Conservation (phyloP, 2,113 vertebrate species). For the Fregetta grallaria region DNA sequence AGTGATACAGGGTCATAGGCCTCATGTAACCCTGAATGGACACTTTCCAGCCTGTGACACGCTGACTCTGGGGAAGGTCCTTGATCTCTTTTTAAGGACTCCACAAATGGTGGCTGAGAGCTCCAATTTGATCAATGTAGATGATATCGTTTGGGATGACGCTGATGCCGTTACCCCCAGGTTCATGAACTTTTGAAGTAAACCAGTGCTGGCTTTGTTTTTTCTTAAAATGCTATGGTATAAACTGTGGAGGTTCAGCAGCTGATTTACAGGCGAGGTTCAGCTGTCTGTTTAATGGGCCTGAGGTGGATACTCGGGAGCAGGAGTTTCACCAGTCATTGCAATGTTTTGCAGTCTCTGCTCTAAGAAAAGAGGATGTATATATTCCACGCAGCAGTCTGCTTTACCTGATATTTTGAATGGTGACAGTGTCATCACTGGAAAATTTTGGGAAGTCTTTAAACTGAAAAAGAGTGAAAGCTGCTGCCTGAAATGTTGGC, state of each 20-base stretch:
- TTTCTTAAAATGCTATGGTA: not conserved
- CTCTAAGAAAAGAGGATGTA: not conserved
- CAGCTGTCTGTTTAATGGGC: not conserved
- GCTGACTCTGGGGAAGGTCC: not conserved
- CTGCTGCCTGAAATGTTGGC: not conserved
- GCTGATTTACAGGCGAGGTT: not conserved
- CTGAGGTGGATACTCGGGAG: not conserved
- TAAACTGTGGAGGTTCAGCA: slow-evolving; percentile 13
- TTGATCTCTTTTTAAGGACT: not conserved
- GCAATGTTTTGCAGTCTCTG: not conserved
- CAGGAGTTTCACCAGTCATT: not conserved
- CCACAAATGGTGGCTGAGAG: not conserved
- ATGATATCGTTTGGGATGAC: not conserved
- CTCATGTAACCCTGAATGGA: not conserved
- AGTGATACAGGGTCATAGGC: not conserved
- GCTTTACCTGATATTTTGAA: fast-evolving
- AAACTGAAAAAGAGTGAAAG: not conserved
- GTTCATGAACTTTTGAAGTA: slow-evolving; percentile 49
- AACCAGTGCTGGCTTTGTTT: slow-evolving; percentile 5
- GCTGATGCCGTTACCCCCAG: not conserved
- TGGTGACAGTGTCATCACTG: not conserved
- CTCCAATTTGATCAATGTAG: not conserved
- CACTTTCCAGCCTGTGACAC: not conserved
- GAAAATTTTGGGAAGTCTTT: not conserved
- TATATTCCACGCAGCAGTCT: fast-evolving